Evolutionary conservation across 2,888 invertebrate genomes (phyloP), one percentile per base, ranked within the genome.

Genomic region (Coelopa pilipes): DNA sequence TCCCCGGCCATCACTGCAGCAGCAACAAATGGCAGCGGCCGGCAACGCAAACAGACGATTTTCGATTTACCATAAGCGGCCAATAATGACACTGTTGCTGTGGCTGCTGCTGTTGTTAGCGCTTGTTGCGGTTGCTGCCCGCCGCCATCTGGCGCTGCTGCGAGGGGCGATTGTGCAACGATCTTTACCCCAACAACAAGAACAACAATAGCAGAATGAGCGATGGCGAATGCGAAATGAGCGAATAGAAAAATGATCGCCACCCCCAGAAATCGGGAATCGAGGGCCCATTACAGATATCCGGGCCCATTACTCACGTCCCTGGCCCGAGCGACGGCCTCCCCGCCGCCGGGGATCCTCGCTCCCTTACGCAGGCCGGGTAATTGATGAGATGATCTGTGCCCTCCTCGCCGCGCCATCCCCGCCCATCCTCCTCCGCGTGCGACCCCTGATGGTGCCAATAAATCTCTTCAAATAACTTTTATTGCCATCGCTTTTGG

Each of bases 41-140:
- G 24, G 55, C 60, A 60, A 80, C 81, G 78, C 80, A 82, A 82
- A 82, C 81, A 81, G 80, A 83, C 81, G 80, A 80, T 82, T 82
- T 82, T 82, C 82, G 80, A 83, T 82, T 82, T 82, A 80, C 59
- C 70, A 70, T 60, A 50, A 66, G 66, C 50, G 50, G 66, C 50
- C 17, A 21, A 49, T 66, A 47, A 19, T 49, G 1, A 45, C 46
- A n/a, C n/a, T n/a, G n/a, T n/a, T n/a, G n/a, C n/a, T 47, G 47
- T 74, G 65, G 65, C 24, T 65, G 74, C 57, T 66, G 50, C 15
- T 19, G 24, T 15, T 17, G 17, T 47, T 45, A 15, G 7, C 11
- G 63, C 66, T 47, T 50, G 49, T 70, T 46, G 13, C 17, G 49
- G 24, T 49, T 46, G 21, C 17, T 57, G 17, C 46, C 13, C n/a